These are phyloP conservation scores for Lithophane ornitopus DNA, from an alignment of 2,888 invertebrate genomes.

Conservation along the genomic window DNA sequence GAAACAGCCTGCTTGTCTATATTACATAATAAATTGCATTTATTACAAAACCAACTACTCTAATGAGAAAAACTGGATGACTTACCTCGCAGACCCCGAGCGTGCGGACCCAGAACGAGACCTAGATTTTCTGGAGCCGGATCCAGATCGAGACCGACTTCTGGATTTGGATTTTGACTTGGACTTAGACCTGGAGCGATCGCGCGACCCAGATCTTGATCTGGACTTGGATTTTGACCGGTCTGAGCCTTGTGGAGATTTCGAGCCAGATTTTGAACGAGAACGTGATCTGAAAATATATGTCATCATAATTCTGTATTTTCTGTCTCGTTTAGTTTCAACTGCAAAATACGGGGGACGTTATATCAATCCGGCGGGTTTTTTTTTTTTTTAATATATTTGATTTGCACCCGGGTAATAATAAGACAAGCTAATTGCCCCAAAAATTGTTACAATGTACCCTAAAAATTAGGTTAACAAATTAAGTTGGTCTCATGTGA, in stretches of 20 bases:
- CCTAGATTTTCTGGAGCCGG: conserved; percentile 80
- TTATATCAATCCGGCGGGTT: too few species aligned
- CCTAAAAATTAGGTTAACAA: background rate
- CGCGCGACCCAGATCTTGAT: conserved; percentile 73
- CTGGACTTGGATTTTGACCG: conserved; percentile 75
- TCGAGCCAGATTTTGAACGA: conserved; percentile 86
- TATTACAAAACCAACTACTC: background rate
- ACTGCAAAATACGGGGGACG: too few species aligned
- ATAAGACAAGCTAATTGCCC: too few species aligned
- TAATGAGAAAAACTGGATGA: conserved; percentile 12
- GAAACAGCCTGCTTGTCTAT: background rate
- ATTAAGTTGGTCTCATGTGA: background rate
- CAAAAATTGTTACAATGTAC: too few species aligned
- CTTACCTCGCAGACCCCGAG: conserved; percentile 78
- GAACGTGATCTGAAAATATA: conserved; percentile 76
- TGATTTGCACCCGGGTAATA: too few species aligned
- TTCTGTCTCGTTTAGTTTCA: background rate
- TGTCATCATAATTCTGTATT: background rate
- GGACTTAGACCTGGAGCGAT: conserved; percentile 77
- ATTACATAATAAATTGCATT: background rate
- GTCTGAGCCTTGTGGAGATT: conserved; percentile 81
- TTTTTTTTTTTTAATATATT: too few species aligned
- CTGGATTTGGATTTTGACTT: conserved; percentile 80
- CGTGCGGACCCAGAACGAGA: conserved; percentile 79
- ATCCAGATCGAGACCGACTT: conserved; percentile 83